Percentiles rank a stretch among this genome's conserved stretches.
These are phyloP conservation scores for Melanotaenia nigrans DNA, from an alignment of 2,797 vertebrate genomes.

Conservation along the genomic window DNA sequence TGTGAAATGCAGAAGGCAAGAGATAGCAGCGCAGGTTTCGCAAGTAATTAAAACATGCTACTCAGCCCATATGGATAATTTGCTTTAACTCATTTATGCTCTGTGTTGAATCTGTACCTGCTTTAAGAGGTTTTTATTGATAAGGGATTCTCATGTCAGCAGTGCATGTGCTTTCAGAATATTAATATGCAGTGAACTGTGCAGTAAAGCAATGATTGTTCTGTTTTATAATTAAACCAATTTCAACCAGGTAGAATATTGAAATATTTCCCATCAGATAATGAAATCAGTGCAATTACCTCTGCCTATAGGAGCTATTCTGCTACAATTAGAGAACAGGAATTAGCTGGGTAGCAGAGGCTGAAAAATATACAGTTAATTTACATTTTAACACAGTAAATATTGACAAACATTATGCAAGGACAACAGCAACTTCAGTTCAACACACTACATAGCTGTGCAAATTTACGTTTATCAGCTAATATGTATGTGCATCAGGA, in stretches of 20 bases:
- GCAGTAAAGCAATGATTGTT: conserved; percentile 19
- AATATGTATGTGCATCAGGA: conserved; percentile 33
- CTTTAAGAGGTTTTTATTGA: conserved; percentile 53
- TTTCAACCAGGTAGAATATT: conserved; percentile 25
- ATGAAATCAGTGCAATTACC: conserved; percentile 24
- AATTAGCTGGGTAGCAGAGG: not conserved
- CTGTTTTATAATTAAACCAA: conserved; percentile 28
- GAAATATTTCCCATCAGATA: conserved; percentile 30
- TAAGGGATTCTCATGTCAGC: conserved; percentile 54
- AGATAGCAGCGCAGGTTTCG: conserved; percentile 60
- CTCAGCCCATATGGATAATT: conserved; percentile 67
- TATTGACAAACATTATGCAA: conserved; percentile 14
- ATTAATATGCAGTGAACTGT: conserved; percentile 21
- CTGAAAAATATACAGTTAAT: conserved; percentile 7
- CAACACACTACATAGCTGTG: conserved; percentile 26
- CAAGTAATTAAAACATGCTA: conserved; percentile 70
- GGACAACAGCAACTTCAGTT: conserved; percentile 19
- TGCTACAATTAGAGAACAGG: conserved; percentile 3
- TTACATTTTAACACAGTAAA: conserved; percentile 34
- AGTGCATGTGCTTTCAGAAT: conserved; percentile 37
- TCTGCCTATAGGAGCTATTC: conserved; percentile 10
- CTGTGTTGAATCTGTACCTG: conserved; percentile 44
- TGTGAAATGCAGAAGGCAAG: conserved; percentile 59
- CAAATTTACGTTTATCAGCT: conserved; percentile 53
- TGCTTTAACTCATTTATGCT: conserved; percentile 58